Evolutionary conservation across 1,140 invertebrate species (phyloP).

Genomic region (Acromyrmex heyeri): DNA sequence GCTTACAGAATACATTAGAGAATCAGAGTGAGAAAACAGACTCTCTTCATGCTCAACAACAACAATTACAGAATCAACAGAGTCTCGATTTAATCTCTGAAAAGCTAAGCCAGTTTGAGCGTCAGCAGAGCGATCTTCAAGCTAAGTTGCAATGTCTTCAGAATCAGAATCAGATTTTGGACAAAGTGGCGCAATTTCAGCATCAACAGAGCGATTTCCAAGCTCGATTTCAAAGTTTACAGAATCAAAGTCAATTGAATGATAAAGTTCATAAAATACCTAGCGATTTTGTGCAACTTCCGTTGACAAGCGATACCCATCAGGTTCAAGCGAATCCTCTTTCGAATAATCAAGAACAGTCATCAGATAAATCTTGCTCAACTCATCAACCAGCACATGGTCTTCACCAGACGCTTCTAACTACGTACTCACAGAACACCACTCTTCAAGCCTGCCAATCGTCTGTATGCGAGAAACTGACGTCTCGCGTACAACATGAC

Average conservation of each 20-base stretch:
- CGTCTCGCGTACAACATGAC: slow-evolving; percentile 80
- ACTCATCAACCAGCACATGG: slow-evolving; percentile 71
- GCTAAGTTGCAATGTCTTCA: slow-evolving; percentile 84
- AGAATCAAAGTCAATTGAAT: slow-evolving; percentile 78
- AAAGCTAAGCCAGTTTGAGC: slow-evolving; percentile 84
- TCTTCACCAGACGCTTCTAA: slow-evolving; percentile 79
- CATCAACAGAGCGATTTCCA: slow-evolving; percentile 83
- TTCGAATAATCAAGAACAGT: slow-evolving; percentile 76
- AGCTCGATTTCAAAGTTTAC: slow-evolving; percentile 80
- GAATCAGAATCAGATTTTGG: slow-evolving; percentile 85
- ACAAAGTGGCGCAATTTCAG: slow-evolving; percentile 84
- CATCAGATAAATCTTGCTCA: slow-evolving; percentile 64
- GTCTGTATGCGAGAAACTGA: slow-evolving; percentile 80
- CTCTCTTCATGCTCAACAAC: slow-evolving; percentile 63
- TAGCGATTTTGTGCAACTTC: slow-evolving; percentile 70
- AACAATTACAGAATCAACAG: slow-evolving; percentile 83
- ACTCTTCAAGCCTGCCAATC: slow-evolving; percentile 79
- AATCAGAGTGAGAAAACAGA: slow-evolving; percentile 75
- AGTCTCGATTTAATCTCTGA: slow-evolving; percentile 84
- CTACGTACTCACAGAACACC: slow-evolving; percentile 72
- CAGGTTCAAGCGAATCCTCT: slow-evolving; percentile 74
- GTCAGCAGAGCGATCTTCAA: slow-evolving; percentile 84
- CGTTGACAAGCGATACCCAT: slow-evolving; percentile 72
- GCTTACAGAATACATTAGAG: slow-evolving; percentile 75
- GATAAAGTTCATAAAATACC: slow-evolving; percentile 78